phyloP scores from a whole-genome alignment of 2,113 vertebrate species.

The Pao palembangensis region DNA sequence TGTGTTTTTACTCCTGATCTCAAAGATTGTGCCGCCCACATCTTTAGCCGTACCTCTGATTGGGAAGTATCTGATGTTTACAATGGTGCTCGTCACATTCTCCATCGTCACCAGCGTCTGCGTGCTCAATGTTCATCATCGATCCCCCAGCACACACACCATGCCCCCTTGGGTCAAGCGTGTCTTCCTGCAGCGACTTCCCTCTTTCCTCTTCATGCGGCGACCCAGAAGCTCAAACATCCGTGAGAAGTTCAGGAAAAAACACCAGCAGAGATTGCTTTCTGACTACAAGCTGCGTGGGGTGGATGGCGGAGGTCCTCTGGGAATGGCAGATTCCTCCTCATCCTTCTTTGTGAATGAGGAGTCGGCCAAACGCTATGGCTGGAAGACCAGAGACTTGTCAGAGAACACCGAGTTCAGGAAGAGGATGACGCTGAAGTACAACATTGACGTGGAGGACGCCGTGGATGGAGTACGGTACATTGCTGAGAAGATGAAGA shows the following conservation, averaged over 20 bases:
- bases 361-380: constrained; percentile 69
- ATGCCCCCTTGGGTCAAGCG: constrained; percentile 80
- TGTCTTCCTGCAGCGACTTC: constrained; percentile 72
- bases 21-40: constrained; percentile 80
- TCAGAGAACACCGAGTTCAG: constrained; percentile 72
- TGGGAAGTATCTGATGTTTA: constrained; percentile 81
- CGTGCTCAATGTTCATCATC: constrained; percentile 79
- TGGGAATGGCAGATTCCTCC: constrained; percentile 47
- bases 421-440: constrained; percentile 68
- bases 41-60: constrained; percentile 81
- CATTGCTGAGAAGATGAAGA: constrained; percentile 79
- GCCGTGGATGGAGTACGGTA: constrained; percentile 77
- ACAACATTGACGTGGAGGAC: constrained; percentile 71
- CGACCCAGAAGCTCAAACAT: constrained; percentile 72
- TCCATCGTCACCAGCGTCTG: constrained; percentile 83
- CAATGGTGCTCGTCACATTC: constrained; percentile 82
- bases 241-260: constrained; percentile 67
- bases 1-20: constrained; percentile 81
- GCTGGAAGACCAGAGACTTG: constrained; percentile 66
- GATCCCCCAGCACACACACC: constrained; percentile 79
- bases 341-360: constrained; percentile 73
- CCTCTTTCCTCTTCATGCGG: constrained; percentile 76
- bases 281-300: constrained; percentile 54
- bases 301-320: constrained; percentile 33
- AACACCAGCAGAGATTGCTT: constrained; percentile 63